A percentile compares a stretch with the other conserved stretches of the same genome.
Conservation (phyloP, 2,797 vertebrate species). For the Brachymystax lenok region DNA sequence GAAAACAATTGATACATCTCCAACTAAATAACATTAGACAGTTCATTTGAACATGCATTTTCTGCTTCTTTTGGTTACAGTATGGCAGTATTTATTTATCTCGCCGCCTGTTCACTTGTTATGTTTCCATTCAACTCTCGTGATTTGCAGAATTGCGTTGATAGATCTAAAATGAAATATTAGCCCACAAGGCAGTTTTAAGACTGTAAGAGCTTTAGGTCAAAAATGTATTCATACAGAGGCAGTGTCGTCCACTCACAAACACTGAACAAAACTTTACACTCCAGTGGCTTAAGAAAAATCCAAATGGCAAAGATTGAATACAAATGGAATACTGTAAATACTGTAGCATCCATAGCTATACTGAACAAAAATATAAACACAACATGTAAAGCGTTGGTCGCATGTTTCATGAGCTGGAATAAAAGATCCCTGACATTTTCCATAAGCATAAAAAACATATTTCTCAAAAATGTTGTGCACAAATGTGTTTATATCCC, state of each 20-base stretch:
- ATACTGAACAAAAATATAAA: no score
- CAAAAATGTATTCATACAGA: background rate
- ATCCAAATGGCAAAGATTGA: background rate
- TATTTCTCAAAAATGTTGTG: no score
- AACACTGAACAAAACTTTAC: background rate
- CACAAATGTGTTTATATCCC: no score
- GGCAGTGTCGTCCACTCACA: background rate
- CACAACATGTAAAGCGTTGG: no score
- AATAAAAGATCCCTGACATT: no score
- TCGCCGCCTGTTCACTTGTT: slow-evolving; percentile 54
- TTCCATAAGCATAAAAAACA: no score
- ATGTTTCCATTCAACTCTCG: slow-evolving; percentile 42
- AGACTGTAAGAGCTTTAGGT: slow-evolving; percentile 6
- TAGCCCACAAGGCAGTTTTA: slow-evolving; percentile 1
- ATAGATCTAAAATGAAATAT: slow-evolving; percentile 10
- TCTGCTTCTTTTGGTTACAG: background rate
- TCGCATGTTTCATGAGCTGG: no score
- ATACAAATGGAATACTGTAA: background rate
- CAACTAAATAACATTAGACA: slow-evolving; percentile 45
- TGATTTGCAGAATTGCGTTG: slow-evolving; percentile 51
- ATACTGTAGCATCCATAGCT: background rate
- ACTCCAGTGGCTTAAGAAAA: background rate
- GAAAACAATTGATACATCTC: slow-evolving; percentile 51
- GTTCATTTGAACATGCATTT: slow-evolving; percentile 57
- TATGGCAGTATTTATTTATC: slow-evolving; percentile 36